Evolutionary conservation across 2,888 invertebrate genomes (phyloP).

Genomic region (Carcina quercana): DNA sequence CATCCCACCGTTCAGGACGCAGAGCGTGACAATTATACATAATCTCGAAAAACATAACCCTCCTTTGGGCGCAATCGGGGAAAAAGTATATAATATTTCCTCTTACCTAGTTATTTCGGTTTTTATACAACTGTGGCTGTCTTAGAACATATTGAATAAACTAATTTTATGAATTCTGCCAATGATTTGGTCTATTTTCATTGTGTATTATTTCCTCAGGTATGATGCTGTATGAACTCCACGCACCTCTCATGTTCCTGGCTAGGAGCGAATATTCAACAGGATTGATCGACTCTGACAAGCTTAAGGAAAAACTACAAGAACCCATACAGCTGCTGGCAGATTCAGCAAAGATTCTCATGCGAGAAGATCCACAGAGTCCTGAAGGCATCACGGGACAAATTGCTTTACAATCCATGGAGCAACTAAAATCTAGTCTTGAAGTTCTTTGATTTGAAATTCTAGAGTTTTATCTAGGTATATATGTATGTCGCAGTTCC

Average conservation of each 20-base stretch:
- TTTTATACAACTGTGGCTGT: no score
- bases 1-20: neutral
- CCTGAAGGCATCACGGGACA: slow-evolving; percentile 78
- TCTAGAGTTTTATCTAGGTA: neutral
- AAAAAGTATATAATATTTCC: no score
- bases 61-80: no score
- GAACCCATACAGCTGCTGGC: slow-evolving; percentile 78
- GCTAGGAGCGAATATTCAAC: slow-evolving; percentile 78
- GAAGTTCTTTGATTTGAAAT: slow-evolving; percentile 26
- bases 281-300: slow-evolving; percentile 72
- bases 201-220: no score
- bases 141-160: no score
- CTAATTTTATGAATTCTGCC: no score
- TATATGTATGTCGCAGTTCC: no score
- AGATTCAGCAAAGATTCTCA: slow-evolving; percentile 78
- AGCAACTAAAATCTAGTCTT: slow-evolving; percentile 52
- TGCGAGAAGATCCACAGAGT: slow-evolving; percentile 78
- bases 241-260: slow-evolving; percentile 82
- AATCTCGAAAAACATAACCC: no score
- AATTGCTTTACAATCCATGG: slow-evolving; percentile 71
- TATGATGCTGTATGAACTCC: slow-evolving; percentile 86
- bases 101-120: no score
- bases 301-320: slow-evolving; percentile 76
- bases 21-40: no score
- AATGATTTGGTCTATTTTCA: no score